A percentile compares a stretch with the other conserved stretches of the same genome.
Evolutionary conservation across 2,113 vertebrate species (phyloP).

Genomic region (Nanorana parkeri): DNA sequence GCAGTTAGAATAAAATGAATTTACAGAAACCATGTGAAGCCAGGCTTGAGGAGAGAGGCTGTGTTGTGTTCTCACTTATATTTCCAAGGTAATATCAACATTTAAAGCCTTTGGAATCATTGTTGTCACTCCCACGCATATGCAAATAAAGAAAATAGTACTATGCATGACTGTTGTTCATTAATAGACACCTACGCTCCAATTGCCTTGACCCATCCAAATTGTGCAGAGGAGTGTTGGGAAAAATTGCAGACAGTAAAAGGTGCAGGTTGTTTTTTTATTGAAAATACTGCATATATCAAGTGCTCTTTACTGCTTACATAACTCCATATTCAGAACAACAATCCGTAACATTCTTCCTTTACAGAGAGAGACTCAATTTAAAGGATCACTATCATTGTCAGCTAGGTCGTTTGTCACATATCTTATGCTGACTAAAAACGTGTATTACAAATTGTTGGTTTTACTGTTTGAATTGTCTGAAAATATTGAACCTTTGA

Average conservation of each 20-base stretch:
- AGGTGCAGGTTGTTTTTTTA: neutral
- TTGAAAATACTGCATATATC: neutral
- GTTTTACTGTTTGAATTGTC: no score
- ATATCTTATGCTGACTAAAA: no score
- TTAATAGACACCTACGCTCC: neutral
- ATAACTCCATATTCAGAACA: no score
- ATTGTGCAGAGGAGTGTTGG: neutral
- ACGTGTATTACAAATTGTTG: no score
- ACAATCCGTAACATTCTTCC: no score
- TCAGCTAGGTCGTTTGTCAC: no score
- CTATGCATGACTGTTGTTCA: neutral
- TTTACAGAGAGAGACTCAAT: no score
- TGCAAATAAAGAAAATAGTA: neutral
- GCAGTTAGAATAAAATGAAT: conserved; percentile 19
- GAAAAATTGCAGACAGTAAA: neutral
- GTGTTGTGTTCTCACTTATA: neutral
- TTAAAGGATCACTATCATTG: no score
- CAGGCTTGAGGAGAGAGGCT: neutral
- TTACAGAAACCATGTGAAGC: neutral
- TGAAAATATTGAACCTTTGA: no score
- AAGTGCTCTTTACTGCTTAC: no score
- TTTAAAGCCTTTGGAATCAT: neutral
- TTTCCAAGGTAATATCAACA: conserved; percentile 42
- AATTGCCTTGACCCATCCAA: conserved; percentile 27
- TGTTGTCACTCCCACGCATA: conserved; percentile 39